Percentiles rank a stretch among this genome's conserved stretches.
These are phyloP conservation scores for Loriculus beryllinus DNA, from an alignment of 2,797 vertebrate species.

Conservation along the genomic window DNA sequence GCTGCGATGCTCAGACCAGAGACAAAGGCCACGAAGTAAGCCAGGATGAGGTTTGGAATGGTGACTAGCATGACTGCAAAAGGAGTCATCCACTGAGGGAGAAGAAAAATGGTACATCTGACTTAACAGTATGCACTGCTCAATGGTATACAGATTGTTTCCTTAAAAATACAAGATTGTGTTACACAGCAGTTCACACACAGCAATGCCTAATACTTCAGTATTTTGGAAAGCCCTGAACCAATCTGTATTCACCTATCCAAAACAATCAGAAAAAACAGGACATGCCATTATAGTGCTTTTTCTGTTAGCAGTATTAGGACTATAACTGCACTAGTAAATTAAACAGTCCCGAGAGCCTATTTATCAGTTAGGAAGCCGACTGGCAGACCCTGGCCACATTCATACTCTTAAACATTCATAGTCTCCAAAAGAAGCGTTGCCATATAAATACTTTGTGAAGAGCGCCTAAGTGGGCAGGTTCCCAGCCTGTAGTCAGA, in stretches of 20 bases:
- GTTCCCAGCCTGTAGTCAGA: neutral
- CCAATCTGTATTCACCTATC: neutral
- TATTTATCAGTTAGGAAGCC: neutral
- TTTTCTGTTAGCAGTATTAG: neutral
- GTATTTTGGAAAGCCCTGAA: neutral
- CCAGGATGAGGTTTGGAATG: constrained; percentile 86
- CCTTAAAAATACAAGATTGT: neutral
- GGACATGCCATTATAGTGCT: neutral
- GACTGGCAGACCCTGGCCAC: neutral
- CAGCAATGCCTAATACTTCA: neutral
- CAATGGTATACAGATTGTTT: neutral
- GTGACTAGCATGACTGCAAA: constrained; percentile 89
- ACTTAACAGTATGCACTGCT: neutral
- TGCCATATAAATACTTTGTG: neutral
- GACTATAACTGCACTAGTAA: neutral
- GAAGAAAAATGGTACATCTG: constrained; percentile 10
- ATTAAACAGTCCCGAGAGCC: neutral
- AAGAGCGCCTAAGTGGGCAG: neutral
- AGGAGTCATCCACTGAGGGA: constrained; percentile 90
- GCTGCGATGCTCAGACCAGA: constrained; percentile 93
- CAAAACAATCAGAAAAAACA: neutral
- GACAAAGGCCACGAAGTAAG: constrained; percentile 87
- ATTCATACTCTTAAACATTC: neutral
- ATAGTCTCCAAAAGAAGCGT: neutral
- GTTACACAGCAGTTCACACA: neutral